These are phyloP conservation scores for Alces alces DNA, from an alignment of 2,113 vertebrate genomes.

Conservation along the genomic window DNA sequence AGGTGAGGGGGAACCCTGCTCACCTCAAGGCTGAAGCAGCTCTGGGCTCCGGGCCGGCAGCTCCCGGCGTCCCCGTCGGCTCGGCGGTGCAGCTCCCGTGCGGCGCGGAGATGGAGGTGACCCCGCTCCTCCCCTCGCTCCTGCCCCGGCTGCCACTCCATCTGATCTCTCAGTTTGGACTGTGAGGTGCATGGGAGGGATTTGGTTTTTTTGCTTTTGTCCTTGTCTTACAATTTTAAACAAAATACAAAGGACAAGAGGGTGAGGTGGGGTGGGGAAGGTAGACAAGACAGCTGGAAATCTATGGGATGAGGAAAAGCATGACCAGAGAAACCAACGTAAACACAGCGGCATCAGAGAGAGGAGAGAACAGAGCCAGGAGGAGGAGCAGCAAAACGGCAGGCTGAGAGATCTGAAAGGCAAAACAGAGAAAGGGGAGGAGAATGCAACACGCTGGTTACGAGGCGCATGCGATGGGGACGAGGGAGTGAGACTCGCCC, in stretches of 20 bases:
- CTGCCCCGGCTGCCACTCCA: constrained; percentile 92
- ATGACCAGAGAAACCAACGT: constrained; percentile 92
- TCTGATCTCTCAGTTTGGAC: constrained; percentile 97
- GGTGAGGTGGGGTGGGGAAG: constrained; percentile 72
- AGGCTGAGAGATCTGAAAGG: constrained; percentile 93
- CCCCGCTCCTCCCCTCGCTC: constrained; percentile 89
- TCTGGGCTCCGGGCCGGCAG: constrained; percentile 87
- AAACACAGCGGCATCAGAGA: constrained; percentile 91
- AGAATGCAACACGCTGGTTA: constrained; percentile 93
- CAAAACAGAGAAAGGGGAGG: constrained; percentile 84
- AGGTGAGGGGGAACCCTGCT: constrained; percentile 79
- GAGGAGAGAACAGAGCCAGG: constrained; percentile 90
- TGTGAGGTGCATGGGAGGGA: constrained; percentile 87
- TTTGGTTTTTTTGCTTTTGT: background rate
- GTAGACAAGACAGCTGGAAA: constrained; percentile 75
- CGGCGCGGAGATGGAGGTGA: constrained; percentile 81
- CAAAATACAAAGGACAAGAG: constrained; percentile 80
- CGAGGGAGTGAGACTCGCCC: constrained; percentile 88
- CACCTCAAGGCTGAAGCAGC: constrained; percentile 95
- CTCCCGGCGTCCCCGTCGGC: constrained; percentile 90
- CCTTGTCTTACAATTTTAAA: constrained; percentile 75
- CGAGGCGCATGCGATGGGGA: constrained; percentile 97
- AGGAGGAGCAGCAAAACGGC: constrained; percentile 92
- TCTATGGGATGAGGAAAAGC: constrained; percentile 93
- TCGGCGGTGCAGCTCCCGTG: constrained; percentile 87